Evolutionary conservation across 1,140 invertebrate genomes (phyloP), one percentile per base, ranked within the genome.

Genomic region (Spodoptera frugiperda): DNA sequence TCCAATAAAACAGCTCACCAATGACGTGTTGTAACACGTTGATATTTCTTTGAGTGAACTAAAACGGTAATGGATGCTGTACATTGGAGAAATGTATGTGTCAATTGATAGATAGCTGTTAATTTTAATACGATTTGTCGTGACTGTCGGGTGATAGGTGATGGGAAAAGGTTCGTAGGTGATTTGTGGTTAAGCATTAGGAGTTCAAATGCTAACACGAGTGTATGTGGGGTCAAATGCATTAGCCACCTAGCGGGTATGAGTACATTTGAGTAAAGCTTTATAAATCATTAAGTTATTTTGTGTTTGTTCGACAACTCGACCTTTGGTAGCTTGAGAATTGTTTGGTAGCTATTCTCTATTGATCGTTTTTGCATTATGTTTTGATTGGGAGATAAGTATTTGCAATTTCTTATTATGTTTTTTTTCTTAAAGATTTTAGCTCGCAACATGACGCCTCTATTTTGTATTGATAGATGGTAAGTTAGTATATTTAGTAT

Each of bases 161-260:
- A 90, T 93, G 89, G 90, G 88, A 91, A 90, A 85, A 75, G 82
- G 84, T 86, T 86, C 80, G 81, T 46, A 87, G 84, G 87, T 92
- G 89, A 93, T 93, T 91, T 87, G 90, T 91, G 86, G 84, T 78
- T 84, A 78, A 86, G 84, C 89, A 91, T 92, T 91, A 91, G 87
- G 90, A 91, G 91, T 89, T 92, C 90, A 92, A 91, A 89, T 71
- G 89, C 87, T 91, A 91, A 91, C 89, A 91, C 87, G 82, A 82
- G 84, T 83, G 76, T 82, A 88, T 87, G 85, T 65, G 85, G 80
- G 91, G 91, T 93, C 90, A 91, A 91, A 91, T 87, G 80, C 91
- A 93, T 93, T 93, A 93, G 91, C 90, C 90, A 92, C 90, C 90
- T 91, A 93, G 88, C 87, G 90, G 87, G 90, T 79, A 76, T 80